phyloP scores from a whole-genome alignment of 92 coral and sea anemone species.

The Micromussa lordhowensis region DNA sequence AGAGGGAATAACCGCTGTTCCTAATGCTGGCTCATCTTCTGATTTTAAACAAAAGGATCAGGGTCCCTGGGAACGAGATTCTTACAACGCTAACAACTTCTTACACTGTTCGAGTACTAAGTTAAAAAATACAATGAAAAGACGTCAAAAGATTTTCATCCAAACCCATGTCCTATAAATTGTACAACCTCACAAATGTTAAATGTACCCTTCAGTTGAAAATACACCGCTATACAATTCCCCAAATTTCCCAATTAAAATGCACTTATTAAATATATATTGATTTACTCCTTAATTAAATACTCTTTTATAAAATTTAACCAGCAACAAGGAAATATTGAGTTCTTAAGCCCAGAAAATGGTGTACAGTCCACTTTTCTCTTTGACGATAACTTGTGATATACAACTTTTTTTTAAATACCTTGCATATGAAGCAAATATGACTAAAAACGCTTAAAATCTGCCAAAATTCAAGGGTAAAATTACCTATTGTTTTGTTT shows the following conservation, averaged over 20 bases:
- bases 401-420: not conserved
- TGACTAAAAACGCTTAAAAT: not conserved
- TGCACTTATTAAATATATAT: not conserved
- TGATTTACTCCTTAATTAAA: not conserved
- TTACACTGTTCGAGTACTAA: not conserved
- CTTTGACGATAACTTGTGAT: not conserved
- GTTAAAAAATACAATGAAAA: not conserved
- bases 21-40: no score
- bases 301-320: slow-evolving; percentile 4
- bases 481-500: not conserved
- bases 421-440: not conserved
- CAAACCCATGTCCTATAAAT: not conserved
- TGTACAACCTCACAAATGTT: not conserved
- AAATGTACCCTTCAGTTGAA: not conserved
- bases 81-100: not conserved
- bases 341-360: not conserved
- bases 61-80: no score
- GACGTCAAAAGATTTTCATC: not conserved
- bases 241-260: slow-evolving; percentile 2
- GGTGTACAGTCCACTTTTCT: not conserved
- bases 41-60: no score
- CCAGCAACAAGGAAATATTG: not conserved
- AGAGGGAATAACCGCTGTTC: no score
- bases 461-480: not conserved
- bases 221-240: not conserved